These are phyloP conservation scores for Uloborus plumipes DNA, from an alignment of 2,888 invertebrate species.

Conservation along the genomic window DNA sequence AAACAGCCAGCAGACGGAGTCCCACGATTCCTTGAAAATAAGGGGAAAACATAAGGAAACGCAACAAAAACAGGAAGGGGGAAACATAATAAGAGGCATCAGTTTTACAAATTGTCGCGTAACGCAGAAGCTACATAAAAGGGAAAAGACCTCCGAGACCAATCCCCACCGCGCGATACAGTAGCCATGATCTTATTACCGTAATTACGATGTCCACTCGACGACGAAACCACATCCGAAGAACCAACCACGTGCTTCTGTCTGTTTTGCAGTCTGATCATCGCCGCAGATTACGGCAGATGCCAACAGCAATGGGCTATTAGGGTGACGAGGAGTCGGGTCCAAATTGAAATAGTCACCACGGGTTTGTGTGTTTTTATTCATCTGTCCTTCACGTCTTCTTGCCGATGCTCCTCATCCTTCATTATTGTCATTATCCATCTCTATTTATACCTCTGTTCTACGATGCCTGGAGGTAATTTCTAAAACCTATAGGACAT, in stretches of 20 bases:
- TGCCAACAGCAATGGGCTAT: not conserved
- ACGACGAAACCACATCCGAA: slow-evolving; percentile 29
- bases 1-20: too few relatives aligned
- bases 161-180: slow-evolving; percentile 12
- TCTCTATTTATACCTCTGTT: slow-evolving; percentile 22
- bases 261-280: slow-evolving; percentile 24
- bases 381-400: slow-evolving; percentile 2
- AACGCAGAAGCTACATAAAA: too few relatives aligned
- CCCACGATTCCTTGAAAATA: too few relatives aligned
- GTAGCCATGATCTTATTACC: slow-evolving; percentile 41
- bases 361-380: slow-evolving; percentile 10
- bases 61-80: too few relatives aligned
- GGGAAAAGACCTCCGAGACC: too few relatives aligned
- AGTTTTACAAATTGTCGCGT: too few relatives aligned
- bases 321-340: slow-evolving; percentile 35
- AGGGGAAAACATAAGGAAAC: too few relatives aligned
- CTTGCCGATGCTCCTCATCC: slow-evolving; percentile 28
- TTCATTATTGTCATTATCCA: slow-evolving; percentile 50
- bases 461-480: slow-evolving; percentile 41
- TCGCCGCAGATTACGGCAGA: slow-evolving; percentile 1
- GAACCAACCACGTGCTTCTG: slow-evolving; percentile 42
- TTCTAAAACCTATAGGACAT: slow-evolving; percentile 54
- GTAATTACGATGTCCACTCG: slow-evolving; percentile 42
- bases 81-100: too few relatives aligned
- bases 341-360: slow-evolving; percentile 63